phyloP scores from a whole-genome alignment of 2,113 vertebrate species.

The Tricholaema leucomelas region DNA sequence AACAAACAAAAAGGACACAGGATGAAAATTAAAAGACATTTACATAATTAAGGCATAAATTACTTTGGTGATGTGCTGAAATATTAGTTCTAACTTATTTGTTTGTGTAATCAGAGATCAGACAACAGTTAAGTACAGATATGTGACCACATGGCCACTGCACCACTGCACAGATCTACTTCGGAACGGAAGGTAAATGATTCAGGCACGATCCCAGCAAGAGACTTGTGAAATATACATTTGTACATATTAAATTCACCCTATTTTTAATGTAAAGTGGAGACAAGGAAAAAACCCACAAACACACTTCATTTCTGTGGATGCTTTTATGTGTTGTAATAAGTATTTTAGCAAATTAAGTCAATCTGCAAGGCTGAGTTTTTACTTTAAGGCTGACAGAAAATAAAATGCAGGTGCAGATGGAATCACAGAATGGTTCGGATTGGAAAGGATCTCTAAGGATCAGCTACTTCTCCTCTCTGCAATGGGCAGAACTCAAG shows the following conservation, averaged over 20 bases:
- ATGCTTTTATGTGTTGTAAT: background rate
- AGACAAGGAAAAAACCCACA: background rate
- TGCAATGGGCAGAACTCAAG: background rate
- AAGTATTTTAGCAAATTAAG: background rate
- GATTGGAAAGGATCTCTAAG: background rate
- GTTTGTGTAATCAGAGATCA: background rate
- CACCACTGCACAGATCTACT: background rate
- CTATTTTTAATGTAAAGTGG: background rate
- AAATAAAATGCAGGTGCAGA: background rate
- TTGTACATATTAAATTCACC: background rate
- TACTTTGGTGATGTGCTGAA: background rate
- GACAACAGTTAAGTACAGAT: background rate
- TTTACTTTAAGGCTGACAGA: background rate
- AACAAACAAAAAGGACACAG: background rate
- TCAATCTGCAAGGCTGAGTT: background rate
- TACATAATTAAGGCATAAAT: background rate
- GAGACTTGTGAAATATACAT: background rate
- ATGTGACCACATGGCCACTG: background rate
- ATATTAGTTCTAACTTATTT: background rate
- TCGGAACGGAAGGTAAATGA: background rate
- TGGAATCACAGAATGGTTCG: background rate
- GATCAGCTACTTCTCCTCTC: background rate
- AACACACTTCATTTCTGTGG: background rate
- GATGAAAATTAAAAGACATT: background rate
- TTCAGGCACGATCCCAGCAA: background rate